A percentile compares a stretch with the other conserved stretches of the same genome.
phyloP scores from a whole-genome alignment of 2,888 invertebrate species.

The Gisinianus flammeolus region DNA sequence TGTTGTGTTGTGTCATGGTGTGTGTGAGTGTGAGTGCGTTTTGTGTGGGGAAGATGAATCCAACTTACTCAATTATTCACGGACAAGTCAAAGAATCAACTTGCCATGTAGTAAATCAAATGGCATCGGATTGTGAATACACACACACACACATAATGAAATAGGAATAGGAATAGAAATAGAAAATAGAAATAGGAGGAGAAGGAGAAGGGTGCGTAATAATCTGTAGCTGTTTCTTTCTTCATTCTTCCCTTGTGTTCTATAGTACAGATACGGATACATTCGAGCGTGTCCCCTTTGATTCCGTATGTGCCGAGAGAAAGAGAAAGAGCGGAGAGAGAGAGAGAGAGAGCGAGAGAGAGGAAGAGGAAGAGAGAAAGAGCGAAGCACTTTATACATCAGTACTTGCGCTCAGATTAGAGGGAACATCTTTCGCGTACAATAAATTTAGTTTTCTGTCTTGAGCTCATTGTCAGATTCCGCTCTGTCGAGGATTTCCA shows the following conservation, averaged over 20 bases:
- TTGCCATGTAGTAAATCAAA: neutral
- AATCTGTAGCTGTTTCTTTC: no score
- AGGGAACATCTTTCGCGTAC: constrained; percentile 48
- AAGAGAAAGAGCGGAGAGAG: neutral
- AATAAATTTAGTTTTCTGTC: constrained; percentile 51
- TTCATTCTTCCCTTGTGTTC: neutral
- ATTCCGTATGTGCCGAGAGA: neutral
- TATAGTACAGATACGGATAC: neutral
- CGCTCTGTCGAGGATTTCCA: constrained; percentile 30
- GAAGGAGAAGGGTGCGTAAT: no score
- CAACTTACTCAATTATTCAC: constrained; percentile 48
- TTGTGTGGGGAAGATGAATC: constrained; percentile 49
- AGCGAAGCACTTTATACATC: constrained; percentile 49
- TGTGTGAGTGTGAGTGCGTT: no score
- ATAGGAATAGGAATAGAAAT: neutral
- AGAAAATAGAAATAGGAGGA: neutral
- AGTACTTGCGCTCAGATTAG: constrained; percentile 46
- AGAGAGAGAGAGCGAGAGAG: neutral
- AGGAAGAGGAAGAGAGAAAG: neutral
- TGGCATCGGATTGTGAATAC: neutral
- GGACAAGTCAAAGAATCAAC: constrained; percentile 37
- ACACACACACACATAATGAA: neutral
- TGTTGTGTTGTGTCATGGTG: no score
- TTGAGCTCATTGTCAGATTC: constrained; percentile 44
- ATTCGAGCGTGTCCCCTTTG: neutral